Evolutionary conservation across 2,888 invertebrate genomes (phyloP).

Genomic region (Lithodes maja): DNA sequence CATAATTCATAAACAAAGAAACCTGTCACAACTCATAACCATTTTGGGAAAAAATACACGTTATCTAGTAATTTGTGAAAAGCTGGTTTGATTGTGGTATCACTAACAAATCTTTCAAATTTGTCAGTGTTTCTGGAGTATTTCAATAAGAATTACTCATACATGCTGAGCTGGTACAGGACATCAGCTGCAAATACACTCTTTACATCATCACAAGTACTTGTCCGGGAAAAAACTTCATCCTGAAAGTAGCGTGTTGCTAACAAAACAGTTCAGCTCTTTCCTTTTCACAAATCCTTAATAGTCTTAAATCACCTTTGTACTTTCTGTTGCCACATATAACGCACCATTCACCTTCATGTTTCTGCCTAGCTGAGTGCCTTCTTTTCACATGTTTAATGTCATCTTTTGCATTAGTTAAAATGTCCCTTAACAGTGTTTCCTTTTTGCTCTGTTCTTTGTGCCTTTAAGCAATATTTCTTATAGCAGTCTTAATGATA

Average conservation of each 20-base stretch:
- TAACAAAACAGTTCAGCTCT: constrained; percentile 6
- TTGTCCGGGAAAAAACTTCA: constrained; percentile 12
- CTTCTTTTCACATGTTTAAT: constrained; percentile 11
- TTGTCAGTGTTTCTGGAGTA: constrained; percentile 5
- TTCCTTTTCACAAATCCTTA: constrained; percentile 22
- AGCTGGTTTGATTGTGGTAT: not conserved
- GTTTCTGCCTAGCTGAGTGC: constrained; percentile 2
- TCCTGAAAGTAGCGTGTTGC: constrained; percentile 21
- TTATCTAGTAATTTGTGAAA: constrained; percentile 6
- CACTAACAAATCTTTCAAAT: not conserved
- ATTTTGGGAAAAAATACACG: not conserved
- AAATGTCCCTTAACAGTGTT: not conserved
- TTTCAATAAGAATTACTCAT: constrained; percentile 8
- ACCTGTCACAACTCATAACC: not conserved
- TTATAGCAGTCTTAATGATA: constrained; percentile 16
- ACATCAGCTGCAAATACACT: constrained; percentile 1
- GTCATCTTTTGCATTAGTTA: constrained; percentile 7
- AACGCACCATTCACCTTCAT: not conserved
- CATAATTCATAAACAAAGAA: not conserved
- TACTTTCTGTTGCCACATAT: not conserved
- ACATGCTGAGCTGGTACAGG: constrained; percentile 14
- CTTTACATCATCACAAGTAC: constrained; percentile 11
- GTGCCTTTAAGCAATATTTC: not conserved
- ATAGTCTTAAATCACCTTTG: not conserved
- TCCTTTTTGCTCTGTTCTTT: not conserved